A percentile compares a stretch with the other conserved stretches of the same genome.
Evolutionary conservation across 2,113 vertebrate genomes (phyloP).

Genomic region (Poecilia latipinna): DNA sequence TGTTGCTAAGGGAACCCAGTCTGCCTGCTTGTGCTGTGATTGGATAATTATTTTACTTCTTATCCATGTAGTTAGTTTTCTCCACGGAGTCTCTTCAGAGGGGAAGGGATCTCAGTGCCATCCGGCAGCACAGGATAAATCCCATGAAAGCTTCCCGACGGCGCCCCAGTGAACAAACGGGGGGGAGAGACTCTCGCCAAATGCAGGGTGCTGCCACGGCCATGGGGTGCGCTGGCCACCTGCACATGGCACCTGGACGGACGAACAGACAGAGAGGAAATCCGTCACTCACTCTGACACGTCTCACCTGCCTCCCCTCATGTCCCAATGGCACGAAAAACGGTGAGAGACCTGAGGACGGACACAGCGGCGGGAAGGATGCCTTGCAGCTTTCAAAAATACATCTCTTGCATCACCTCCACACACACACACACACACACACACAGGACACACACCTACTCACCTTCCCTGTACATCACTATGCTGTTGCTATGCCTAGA

Average conservation of each 20-base stretch:
- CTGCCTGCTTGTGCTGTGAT: slow-evolving; percentile 76
- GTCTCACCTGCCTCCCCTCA: slow-evolving; percentile 11
- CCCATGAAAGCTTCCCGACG: slow-evolving; percentile 67
- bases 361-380: slow-evolving; percentile 44
- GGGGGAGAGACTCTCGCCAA: slow-evolving; percentile 57
- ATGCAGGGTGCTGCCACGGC: slow-evolving; percentile 64
- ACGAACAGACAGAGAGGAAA: slow-evolving; percentile 49
- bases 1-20: slow-evolving; percentile 80
- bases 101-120: slow-evolving; percentile 60
- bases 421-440: slow-evolving; percentile 44
- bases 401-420: slow-evolving; percentile 42
- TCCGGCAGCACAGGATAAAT: slow-evolving; percentile 77
- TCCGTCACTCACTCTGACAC: slow-evolving; percentile 61
- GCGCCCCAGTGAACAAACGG: slow-evolving; percentile 57
- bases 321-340: background rate
- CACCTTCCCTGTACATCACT: slow-evolving; percentile 69
- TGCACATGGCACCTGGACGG: slow-evolving; percentile 70
- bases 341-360: background rate
- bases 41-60: slow-evolving; percentile 79
- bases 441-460: slow-evolving; percentile 54
- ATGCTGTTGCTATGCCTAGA: slow-evolving; percentile 70
- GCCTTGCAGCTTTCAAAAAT: slow-evolving; percentile 52
- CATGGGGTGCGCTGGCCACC: slow-evolving; percentile 61
- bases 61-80: slow-evolving; percentile 70
- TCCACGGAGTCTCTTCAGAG: slow-evolving; percentile 69